phyloP scores from a whole-genome alignment of 2,797 vertebrate species.

The Rhinella marina region DNA sequence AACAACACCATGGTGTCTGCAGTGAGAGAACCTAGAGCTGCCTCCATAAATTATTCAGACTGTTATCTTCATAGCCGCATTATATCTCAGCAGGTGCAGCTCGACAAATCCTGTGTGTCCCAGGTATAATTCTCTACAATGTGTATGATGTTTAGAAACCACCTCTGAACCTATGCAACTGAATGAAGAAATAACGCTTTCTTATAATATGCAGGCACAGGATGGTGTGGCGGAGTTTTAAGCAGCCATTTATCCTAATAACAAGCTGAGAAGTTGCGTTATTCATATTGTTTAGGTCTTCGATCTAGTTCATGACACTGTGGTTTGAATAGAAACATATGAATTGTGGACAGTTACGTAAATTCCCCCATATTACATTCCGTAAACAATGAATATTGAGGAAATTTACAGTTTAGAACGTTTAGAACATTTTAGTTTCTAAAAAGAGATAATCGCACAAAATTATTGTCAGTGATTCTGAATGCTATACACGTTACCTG shows the following conservation, averaged over 20 bases:
- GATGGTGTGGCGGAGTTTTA: too few relatives aligned
- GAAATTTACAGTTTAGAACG: too few relatives aligned
- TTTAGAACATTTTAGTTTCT: not conserved
- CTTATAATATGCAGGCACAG: not conserved
- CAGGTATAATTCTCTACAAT: slow-evolving; percentile 1
- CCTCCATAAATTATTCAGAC: slow-evolving; percentile 31
- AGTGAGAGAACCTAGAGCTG: slow-evolving; percentile 10
- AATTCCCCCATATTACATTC: too few relatives aligned
- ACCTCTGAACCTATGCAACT: slow-evolving; percentile 4
- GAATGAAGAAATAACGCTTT: not conserved
- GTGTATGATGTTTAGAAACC: not conserved
- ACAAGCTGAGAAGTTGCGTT: not conserved
- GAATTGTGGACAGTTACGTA: not conserved
- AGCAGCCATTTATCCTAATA: not conserved
- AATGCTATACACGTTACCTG: not conserved
- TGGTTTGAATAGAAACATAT: not conserved
- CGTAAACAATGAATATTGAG: too few relatives aligned
- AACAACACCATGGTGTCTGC: slow-evolving; percentile 12
- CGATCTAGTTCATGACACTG: not conserved
- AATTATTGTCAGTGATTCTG: not conserved
- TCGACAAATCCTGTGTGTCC: slow-evolving; percentile 21
- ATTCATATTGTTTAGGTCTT: not conserved
- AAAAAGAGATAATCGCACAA: not conserved
- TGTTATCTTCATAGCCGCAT: slow-evolving; percentile 29
- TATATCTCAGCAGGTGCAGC: slow-evolving; percentile 37